phyloP scores from a whole-genome alignment of 2,113 vertebrate genomes.

The Eublepharis macularius region DNA sequence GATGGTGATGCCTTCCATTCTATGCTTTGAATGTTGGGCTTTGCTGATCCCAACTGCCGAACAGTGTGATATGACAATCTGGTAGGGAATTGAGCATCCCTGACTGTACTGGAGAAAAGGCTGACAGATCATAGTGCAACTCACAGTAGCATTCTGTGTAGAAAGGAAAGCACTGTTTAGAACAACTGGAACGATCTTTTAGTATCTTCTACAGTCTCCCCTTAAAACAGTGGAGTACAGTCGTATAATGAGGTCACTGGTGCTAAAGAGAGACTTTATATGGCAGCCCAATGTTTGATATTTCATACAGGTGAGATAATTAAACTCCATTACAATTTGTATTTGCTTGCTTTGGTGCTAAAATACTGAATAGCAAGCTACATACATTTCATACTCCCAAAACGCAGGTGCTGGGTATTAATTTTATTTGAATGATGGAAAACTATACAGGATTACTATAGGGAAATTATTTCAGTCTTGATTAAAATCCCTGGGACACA shows the following conservation, averaged over 20 bases:
- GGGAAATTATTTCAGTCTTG: conserved; percentile 29
- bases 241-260: neutral
- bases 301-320: neutral
- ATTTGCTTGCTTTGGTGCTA: neutral
- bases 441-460: neutral
- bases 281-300: neutral
- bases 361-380: conserved; percentile 4
- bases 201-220: too few species aligned
- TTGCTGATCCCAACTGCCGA: too few species aligned
- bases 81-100: too few species aligned
- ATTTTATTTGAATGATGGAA: conserved; percentile 23
- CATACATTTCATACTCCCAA: conserved; percentile 2
- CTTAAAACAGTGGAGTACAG: neutral
- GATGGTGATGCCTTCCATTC: too few species aligned
- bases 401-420: conserved; percentile 20
- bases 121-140: too few species aligned
- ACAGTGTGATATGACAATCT: too few species aligned
- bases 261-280: neutral
- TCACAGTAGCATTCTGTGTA: too few species aligned
- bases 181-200: too few species aligned
- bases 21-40: too few species aligned
- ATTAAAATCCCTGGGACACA: conserved; percentile 14
- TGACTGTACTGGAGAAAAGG: too few species aligned
- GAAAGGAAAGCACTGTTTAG: too few species aligned
- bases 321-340: conserved; percentile 1